Base-by-base conservation (phyloP, 1,140 invertebrate genomes). In the Microvelia longipes region DNA sequence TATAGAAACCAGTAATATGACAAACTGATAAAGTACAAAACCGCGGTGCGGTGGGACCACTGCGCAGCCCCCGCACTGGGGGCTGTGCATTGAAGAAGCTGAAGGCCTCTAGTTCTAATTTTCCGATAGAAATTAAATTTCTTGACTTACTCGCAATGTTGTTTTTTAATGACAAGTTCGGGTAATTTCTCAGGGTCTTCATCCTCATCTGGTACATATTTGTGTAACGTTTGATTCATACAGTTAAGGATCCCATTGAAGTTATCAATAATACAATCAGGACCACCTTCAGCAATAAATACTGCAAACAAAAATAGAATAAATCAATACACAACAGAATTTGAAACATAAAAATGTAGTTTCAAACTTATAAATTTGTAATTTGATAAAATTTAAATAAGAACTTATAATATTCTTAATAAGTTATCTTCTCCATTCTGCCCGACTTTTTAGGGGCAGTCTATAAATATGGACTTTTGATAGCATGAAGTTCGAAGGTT, bases 271-370 rank as follows among this genome's bases (percentile, higher is more conserved):
- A 91, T 79, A 75, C 90, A 91, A 74, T 91, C 87, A 2, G 87
- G 85, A 1, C 90, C 90, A 67, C 86, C 83, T 74, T 90, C 88
- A 60, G 89, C 85, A 65, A 91, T 88, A 74, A 92, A 92, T 70
- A 91, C 88, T 89, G 74, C 14, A 85, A 83, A 76, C 71, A 74
- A 75, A 28, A 62, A 29, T 70, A 61, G 29, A 70, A 72, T 71
- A n/a, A n/a, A n/a, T n/a, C n/a, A n/a, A n/a, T n/a, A n/a, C n/a
- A n/a, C n/a, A n/a, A n/a, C 71, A 35, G 69, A 29, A 14, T 27
- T 65, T 68, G 29, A 24, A n/a, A 50, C 61, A 69, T 71, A 11
- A 71, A 30, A 29, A 29, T 11, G 30, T 66, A 67, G 69, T 64
- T 65, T 66, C 15, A 30, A 28, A 27, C 11, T 67, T 27, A 27